Evolutionary conservation across 2,113 vertebrate genomes (phyloP).

Genomic region (Zosterops borbonicus): DNA sequence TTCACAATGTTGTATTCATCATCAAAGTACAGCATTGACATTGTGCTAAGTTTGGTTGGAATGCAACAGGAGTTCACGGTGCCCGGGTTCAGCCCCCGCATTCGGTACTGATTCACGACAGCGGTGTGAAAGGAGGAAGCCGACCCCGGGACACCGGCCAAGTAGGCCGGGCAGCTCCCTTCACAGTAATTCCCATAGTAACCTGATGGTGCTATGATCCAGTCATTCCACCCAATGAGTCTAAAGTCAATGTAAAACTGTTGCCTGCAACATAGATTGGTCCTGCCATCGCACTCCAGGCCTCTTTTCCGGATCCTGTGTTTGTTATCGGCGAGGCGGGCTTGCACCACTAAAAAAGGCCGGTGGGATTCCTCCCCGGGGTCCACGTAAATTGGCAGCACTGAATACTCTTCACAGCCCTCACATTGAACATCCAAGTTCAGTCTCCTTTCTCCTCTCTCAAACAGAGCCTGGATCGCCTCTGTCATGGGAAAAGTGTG

Average conservation of each 20-base stretch:
- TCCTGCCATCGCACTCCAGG: conserved; percentile 94
- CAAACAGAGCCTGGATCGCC: conserved; percentile 87
- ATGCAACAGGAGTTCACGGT: conserved; percentile 99
- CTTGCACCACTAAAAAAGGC: conserved; percentile 95
- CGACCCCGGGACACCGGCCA: conserved; percentile 94
- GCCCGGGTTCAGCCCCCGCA: conserved; percentile 95
- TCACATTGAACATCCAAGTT: conserved; percentile 94
- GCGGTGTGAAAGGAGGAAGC: conserved; percentile 98
- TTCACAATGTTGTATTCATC: conserved; percentile 99
- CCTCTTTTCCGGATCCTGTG: conserved; percentile 97
- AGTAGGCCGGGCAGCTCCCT: conserved; percentile 97
- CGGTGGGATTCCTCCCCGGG: conserved; percentile 89
- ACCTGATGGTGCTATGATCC: conserved; percentile 98
- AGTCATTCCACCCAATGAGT: conserved; percentile 98
- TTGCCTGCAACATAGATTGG: conserved; percentile 95
- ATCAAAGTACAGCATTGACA: conserved; percentile 99
- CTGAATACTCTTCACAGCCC: conserved; percentile 85
- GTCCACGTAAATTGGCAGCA: conserved; percentile 89
- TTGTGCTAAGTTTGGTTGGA: conserved; percentile 98
- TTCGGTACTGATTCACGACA: conserved; percentile 98
- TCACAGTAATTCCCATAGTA: conserved; percentile 99
- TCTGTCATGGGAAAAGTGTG: conserved; percentile 95
- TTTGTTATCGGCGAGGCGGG: conserved; percentile 86
- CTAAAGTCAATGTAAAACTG: conserved; percentile 99
- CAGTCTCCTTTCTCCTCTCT: conserved; percentile 86